A percentile compares a stretch with the other conserved stretches of the same genome.
These are phyloP conservation scores for Geodia barretti DNA, from an alignment of 37 sponge, comb jelly and placozoan genomes.

Conservation along the genomic window DNA sequence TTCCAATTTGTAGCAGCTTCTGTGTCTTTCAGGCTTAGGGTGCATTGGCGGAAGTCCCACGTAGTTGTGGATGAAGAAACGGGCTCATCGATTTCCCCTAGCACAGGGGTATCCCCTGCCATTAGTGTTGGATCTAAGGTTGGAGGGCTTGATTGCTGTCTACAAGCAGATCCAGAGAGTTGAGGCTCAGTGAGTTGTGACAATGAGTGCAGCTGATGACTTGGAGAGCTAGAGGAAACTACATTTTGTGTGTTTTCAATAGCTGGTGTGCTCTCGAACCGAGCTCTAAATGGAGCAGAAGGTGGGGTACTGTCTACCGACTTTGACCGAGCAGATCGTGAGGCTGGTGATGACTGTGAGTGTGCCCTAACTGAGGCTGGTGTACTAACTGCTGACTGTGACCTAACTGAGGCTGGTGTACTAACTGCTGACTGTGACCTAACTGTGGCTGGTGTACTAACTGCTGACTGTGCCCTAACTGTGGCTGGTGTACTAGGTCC, in stretches of 20 bases:
- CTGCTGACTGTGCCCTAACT: too few relatives aligned
- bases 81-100: background rate
- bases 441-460: too few relatives aligned
- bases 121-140: background rate
- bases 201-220: background rate
- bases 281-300: too few relatives aligned
- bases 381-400: background rate
- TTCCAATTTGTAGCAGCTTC: background rate
- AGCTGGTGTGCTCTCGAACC: too few relatives aligned
- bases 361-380: background rate
- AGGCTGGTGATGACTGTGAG: too few relatives aligned
- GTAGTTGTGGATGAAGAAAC: background rate
- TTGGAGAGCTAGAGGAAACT: background rate
- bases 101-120: background rate
- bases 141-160: slow-evolving; percentile 31
- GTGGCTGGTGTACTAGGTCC: too few relatives aligned
- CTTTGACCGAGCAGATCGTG: too few relatives aligned
- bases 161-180: too few relatives aligned
- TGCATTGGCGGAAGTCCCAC: background rate
- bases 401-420: background rate
- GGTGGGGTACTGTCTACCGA: too few relatives aligned
- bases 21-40: background rate
- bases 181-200: background rate
- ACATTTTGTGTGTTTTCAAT: background rate
- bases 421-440: too few relatives aligned